phyloP scores from a whole-genome alignment of 2,888 invertebrate species.

The Spisula subtruncata region DNA sequence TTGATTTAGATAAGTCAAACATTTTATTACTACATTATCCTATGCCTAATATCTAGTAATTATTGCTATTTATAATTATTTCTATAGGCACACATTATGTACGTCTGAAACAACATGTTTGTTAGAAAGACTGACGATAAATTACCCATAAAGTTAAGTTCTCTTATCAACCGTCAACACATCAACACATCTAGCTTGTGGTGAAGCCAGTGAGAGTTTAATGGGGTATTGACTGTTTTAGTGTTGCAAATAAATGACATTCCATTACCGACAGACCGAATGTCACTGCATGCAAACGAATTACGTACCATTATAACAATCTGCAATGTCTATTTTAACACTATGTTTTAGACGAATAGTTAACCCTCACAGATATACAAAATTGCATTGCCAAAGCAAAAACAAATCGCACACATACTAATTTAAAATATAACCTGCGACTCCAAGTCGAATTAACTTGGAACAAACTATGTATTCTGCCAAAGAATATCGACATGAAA shows the following conservation, averaged over 20 bases:
- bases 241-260: background rate
- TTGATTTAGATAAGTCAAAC: background rate
- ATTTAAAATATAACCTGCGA: slow-evolving; percentile 9
- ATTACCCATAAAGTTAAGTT: background rate
- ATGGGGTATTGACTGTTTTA: background rate
- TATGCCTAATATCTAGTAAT: background rate
- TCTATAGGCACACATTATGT: background rate
- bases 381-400: background rate
- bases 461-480: background rate
- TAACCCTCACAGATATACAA: background rate
- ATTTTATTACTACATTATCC: background rate
- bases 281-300: background rate
- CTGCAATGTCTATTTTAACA: background rate
- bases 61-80: background rate
- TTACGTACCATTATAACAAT: background rate
- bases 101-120: background rate
- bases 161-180: slow-evolving; percentile 1
- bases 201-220: background rate
- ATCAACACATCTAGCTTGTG: background rate
- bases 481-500: background rate
- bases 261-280: background rate
- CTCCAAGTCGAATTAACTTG: background rate
- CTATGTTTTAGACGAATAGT: background rate
- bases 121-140: background rate
- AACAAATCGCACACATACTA: background rate